Base-by-base conservation (phyloP, 2,888 invertebrate genomes). In the Heliothis peltigera region DNA sequence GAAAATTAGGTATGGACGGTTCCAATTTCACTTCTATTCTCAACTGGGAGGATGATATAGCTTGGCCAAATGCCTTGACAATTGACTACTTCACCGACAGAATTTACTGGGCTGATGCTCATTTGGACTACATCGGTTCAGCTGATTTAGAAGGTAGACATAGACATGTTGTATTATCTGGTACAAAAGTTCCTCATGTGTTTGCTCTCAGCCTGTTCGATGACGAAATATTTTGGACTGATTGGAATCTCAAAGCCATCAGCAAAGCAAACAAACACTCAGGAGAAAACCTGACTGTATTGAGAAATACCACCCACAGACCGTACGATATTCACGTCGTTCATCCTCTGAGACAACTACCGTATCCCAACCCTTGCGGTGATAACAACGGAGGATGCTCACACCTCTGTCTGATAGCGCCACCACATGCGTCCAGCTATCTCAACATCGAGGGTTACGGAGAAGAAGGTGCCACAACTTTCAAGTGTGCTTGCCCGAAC, bases 31-130 rank as follows among this genome's bases (percentile, higher is more conserved):
- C 97, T 0, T 96, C 97, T 58, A 98, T 99, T 75, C 94, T 99
- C 17, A 98, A 97, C 21, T 98, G 98, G 97, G 98, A 98, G 84
- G 97, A 99, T 78, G 98, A 98, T 84, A 97, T 99, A 54, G 99
- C 99, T 0, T 99, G 99, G 99, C 99, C 99, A 0, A 99, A 99
- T 89, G 99, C 99, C 1, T 90, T 99, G 17, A 98, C 99, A 0
- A 97, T 99, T 64, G 99, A 99, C 87, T 99, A 98, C 89, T 98
- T 99, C 88, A 98, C 99, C 0, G 98, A 99, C 81, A 96, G 98
- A 82, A 96, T 99, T 48, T 99, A 98, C 93, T 99, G 98, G 98
- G 99, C 99, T 0, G 99, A 99, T 89, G 99, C 99, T 78, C 99
- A 99, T 92, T 96, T 99, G 77, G 99, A 99, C 89, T 99, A 99